Conservation (phyloP, 2,797 vertebrate genomes). For the Darevskia mixta region DNA sequence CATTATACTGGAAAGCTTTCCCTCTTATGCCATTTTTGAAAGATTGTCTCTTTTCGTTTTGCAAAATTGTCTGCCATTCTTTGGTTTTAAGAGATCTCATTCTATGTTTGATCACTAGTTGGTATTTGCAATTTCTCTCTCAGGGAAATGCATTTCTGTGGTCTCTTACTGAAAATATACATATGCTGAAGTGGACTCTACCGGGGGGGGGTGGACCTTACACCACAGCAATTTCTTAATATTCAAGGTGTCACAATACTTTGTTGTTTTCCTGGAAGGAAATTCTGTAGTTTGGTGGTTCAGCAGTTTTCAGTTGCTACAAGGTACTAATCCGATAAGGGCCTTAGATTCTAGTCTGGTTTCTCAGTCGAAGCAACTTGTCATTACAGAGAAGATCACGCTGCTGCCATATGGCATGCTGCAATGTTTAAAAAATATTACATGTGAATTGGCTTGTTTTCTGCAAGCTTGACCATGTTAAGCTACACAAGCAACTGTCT, state of each 20-base stretch:
- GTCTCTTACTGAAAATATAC: too few relatives aligned
- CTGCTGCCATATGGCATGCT: not conserved
- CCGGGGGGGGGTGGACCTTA: fast-evolving
- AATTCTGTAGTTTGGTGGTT: too few relatives aligned
- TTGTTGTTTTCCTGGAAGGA: too few relatives aligned
- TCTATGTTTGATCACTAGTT: not conserved
- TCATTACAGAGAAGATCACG: not conserved
- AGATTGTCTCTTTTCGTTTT: not conserved
- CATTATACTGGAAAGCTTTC: not conserved
- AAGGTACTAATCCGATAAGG: not conserved
- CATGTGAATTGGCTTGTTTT: not conserved
- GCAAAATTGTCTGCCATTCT: not conserved
- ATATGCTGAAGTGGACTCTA: too few relatives aligned
- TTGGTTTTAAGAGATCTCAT: not conserved
- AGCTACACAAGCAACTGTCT: not conserved
- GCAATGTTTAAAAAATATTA: not conserved
- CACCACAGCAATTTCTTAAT: too few relatives aligned
- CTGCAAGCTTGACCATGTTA: not conserved
- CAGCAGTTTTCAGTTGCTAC: not conserved
- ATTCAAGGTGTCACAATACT: too few relatives aligned
- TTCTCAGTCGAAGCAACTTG: not conserved
- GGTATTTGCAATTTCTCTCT: not conserved
- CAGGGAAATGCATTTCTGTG: not conserved
- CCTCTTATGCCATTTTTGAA: not conserved
- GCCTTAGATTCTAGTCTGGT: not conserved